Base-by-base conservation (phyloP, 2,888 invertebrate genomes). In the Minunthozetes semirufus region DNA sequence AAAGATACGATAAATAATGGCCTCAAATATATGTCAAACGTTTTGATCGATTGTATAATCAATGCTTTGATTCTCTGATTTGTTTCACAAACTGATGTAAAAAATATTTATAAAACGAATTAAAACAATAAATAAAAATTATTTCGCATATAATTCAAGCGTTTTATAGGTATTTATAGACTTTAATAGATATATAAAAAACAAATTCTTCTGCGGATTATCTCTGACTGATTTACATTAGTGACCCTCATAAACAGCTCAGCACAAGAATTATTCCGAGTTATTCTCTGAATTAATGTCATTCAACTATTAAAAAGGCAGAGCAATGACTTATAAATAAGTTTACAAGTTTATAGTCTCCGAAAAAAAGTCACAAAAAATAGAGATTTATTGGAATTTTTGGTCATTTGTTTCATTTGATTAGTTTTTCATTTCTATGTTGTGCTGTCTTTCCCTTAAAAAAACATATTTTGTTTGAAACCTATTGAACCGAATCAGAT, bases 21-120 rank as follows among this genome's bases (percentile, higher is more conserved):
- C 42, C 42, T 61, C 4, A 2, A 61, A 15, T 61, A 5, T 29
- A 61, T 59, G 22, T n/a, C 29, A 25, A 22, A 17, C 0, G n/a
- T 63, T 33, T 33, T 63, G 27, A 63, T 63, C 66, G 27, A 42
- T 46, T 33, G 27, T 25, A n/a, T 70, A n/a, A 70, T 38, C 70
- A 70, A 8, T 5, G 17, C 17, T 17, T 48, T 48, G n/a, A 48
- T n/a, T n/a, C n/a, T n/a, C n/a, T n/a, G n/a, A n/a, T n/a, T n/a
- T n/a, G n/a, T n/a, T 48, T 48, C 48, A 48, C 13, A 8, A 48
- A 48, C 13, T 17, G 3, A 48, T 48, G 5, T 48, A 48, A 17
- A 17, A 48, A 48, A 48, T 48, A 48, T 48, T 48, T 48, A 48
- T 48, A n/a, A n/a, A n/a, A n/a, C n/a, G 48, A 13, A 13, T 48